Percentiles rank a stretch among this genome's conserved stretches.
phyloP scores from a whole-genome alignment of 1,140 invertebrate species.

The Coenobita brevimanus region DNA sequence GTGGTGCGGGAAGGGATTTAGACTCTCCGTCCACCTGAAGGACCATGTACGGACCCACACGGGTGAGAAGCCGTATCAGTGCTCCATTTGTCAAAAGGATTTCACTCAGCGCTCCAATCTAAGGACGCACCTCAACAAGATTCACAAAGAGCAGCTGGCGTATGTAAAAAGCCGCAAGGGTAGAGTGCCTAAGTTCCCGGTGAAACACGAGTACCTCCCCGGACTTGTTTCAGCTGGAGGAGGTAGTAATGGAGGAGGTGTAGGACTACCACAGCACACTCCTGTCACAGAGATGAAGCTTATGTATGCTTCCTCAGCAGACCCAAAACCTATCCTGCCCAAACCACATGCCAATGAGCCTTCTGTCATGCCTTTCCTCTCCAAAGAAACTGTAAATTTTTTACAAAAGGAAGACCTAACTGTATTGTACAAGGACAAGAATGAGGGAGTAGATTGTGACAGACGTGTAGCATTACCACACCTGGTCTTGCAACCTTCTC shows the following conservation, averaged over 20 bases:
- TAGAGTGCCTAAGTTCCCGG: slow-evolving; percentile 50
- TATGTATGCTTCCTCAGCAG: slow-evolving; percentile 5
- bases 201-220: slow-evolving; percentile 59
- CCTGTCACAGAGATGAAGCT: slow-evolving; percentile 39
- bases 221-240: slow-evolving; percentile 26
- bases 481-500: slow-evolving; percentile 41
- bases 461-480: slow-evolving; percentile 32
- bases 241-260: background rate
- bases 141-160: slow-evolving; percentile 68
- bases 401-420: slow-evolving; percentile 58
- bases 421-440: slow-evolving; percentile 48
- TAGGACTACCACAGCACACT: background rate
- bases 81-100: slow-evolving; percentile 93
- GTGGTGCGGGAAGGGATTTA: slow-evolving; percentile 97
- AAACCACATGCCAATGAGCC: slow-evolving; percentile 48
- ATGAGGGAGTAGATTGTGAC: slow-evolving; percentile 22
- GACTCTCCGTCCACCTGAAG: slow-evolving; percentile 95
- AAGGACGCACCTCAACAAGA: slow-evolving; percentile 82
- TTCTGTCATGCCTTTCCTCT: slow-evolving; percentile 64
- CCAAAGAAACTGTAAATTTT: slow-evolving; percentile 61
- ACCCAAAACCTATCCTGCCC: slow-evolving; percentile 60
- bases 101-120: slow-evolving; percentile 98
- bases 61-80: slow-evolving; percentile 97
- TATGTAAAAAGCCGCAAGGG: slow-evolving; percentile 64
- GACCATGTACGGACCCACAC: slow-evolving; percentile 95